Percentiles rank a stretch among this genome's conserved stretches.
These are phyloP conservation scores for Callocephalon fimbriatum DNA, from an alignment of 2,113 vertebrate species.

Conservation along the genomic window DNA sequence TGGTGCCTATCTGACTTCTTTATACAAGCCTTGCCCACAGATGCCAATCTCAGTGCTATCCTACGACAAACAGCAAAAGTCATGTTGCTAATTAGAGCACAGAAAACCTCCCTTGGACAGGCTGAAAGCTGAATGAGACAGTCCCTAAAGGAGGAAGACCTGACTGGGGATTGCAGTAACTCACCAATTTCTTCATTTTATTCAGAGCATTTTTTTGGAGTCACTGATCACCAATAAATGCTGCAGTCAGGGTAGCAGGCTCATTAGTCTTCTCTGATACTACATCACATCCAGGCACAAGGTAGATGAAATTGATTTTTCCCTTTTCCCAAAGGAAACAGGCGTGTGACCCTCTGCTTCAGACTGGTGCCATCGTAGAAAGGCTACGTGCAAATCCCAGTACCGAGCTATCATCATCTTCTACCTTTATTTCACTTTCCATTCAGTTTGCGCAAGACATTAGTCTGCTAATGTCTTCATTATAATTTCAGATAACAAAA, in stretches of 20 bases:
- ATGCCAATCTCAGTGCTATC: not conserved
- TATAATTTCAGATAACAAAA: slow-evolving; percentile 26
- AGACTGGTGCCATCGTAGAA: fast-evolving
- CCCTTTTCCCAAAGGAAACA: not conserved
- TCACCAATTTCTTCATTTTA: not conserved
- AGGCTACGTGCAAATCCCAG: not conserved
- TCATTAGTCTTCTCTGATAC: not conserved
- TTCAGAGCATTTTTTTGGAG: not conserved
- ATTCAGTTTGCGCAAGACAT: not conserved
- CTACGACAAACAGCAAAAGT: not conserved
- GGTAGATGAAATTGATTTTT: not conserved
- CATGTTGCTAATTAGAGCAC: not conserved
- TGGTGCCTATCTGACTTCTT: not conserved
- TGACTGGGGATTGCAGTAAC: not conserved
- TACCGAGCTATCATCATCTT: not conserved
- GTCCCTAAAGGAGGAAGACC: not conserved
- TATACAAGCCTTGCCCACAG: not conserved
- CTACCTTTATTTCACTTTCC: not conserved
- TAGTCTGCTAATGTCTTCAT: not conserved
- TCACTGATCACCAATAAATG: not conserved
- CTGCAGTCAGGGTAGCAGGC: not conserved
- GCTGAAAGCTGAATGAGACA: not conserved
- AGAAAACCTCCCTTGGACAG: not conserved
- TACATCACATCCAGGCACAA: not conserved
- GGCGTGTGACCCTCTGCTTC: not conserved